Evolutionary conservation across 2,888 invertebrate species (phyloP), one percentile per base, ranked within the genome.

Genomic region (Drosophila longiperda): DNA sequence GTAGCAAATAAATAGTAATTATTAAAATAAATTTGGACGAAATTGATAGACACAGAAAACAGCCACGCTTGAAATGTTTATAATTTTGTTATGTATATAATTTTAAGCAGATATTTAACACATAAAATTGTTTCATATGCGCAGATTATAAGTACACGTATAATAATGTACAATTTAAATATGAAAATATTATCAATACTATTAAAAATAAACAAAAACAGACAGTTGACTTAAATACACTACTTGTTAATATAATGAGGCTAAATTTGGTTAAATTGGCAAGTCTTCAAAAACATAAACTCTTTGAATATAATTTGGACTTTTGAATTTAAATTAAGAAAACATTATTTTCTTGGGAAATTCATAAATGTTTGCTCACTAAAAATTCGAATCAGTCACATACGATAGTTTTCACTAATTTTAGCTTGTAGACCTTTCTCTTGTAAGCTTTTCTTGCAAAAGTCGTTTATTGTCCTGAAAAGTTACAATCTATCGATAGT

Each of bases 81-180:
- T 87, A 78, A 89, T 85, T 86, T 86, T 86, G 85, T 86, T 86
- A 89, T 89, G 85, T 86, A 86, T 89, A 89, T 86, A 86, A 87
- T 89, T 87, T 82, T 86, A 86, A 86, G 82, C 70, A 70, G 67
- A 66, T 84, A 87, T 87, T 80, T 85, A 87, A 84, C 66, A 82
- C 69, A 70, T 74, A 75, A 62, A 66, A 74, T 74, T 87, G 85
- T 85, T 85, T 85, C 68, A 53, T 74, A 82, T 84, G 85, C 73
- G 78, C 87, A 89, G 87, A 75, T 84, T 74, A 61, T 89, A 84
- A 73, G 87, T 89, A 89, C 84, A 84, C 86, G 55, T 83, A 87
- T 84, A 82, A 66, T 87, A 74, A 84, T 86, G 85, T 89, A 89
- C 85, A 84, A 85, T 87, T 80, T 78, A 84, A 83, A 75, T 80